phyloP scores from a whole-genome alignment of 92 coral and sea anemone genomes.

The Epizoanthus scotinus region DNA sequence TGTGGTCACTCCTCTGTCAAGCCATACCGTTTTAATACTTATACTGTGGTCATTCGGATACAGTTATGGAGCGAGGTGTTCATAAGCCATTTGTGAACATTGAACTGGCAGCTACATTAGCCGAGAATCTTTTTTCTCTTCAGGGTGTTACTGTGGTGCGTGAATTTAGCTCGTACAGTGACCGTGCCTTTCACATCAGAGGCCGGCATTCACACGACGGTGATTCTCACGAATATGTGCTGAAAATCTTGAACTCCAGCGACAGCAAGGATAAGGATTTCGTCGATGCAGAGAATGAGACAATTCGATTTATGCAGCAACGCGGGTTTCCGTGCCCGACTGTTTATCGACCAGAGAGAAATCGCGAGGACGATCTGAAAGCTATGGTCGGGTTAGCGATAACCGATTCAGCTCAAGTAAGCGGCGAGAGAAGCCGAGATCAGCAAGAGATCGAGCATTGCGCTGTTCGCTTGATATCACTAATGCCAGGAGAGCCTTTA shows the following conservation, averaged over 20 bases:
- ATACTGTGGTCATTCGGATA: no score
- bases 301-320: constrained; percentile 26
- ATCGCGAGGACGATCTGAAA: constrained; percentile 6
- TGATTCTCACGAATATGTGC: constrained; percentile 8
- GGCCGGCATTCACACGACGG: background rate
- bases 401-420: background rate
- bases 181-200: constrained; percentile 33
- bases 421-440: background rate
- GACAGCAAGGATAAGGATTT: constrained; percentile 34
- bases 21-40: no score
- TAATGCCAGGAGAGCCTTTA: constrained; percentile 1
- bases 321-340: constrained; percentile 23
- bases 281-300: constrained; percentile 24
- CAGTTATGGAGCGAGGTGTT: constrained; percentile 26
- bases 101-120: constrained; percentile 8
- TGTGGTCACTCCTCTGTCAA: no score
- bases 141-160: background rate
- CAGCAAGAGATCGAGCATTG: background rate
- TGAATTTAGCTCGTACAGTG: constrained; percentile 32
- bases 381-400: constrained; percentile 2
- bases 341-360: constrained; percentile 5
- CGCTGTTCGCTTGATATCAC: constrained; percentile 10
- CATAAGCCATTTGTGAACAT: constrained; percentile 18
- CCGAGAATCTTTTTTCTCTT: constrained; percentile 9
- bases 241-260: constrained; percentile 30